These are phyloP conservation scores for Taxidea taxus DNA, from an alignment of 2,113 vertebrate genomes.

Conservation along the genomic window DNA sequence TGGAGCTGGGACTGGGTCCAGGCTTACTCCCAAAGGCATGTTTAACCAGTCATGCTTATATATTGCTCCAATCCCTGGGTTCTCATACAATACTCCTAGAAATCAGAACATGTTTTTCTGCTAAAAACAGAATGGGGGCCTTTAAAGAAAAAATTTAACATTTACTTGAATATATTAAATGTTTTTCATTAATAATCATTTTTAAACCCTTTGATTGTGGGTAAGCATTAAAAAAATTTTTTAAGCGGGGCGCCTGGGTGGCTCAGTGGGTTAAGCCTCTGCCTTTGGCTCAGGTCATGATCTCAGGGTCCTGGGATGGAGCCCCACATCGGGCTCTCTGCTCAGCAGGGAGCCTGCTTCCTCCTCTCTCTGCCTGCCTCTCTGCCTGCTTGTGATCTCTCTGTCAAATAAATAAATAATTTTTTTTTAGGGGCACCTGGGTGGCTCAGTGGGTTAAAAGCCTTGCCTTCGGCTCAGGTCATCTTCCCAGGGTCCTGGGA, in stretches of 20 bases:
- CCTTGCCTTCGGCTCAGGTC: background rate
- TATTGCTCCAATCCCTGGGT: background rate
- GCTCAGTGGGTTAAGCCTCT: background rate
- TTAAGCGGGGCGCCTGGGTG: too few relatives aligned
- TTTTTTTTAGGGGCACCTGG: background rate
- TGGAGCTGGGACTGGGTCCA: background rate
- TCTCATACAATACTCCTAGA: background rate
- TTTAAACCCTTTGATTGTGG: background rate
- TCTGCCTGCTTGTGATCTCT: too few relatives aligned
- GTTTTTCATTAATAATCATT: background rate
- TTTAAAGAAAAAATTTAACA: background rate
- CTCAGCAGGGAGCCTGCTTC: background rate
- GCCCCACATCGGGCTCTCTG: background rate
- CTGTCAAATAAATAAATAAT: background rate
- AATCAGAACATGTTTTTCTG: conserved; percentile 22
- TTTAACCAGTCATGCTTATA: background rate
- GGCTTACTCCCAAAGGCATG: background rate
- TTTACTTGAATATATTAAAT: background rate
- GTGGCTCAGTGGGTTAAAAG: background rate
- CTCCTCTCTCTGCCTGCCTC: background rate
- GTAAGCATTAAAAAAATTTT: background rate
- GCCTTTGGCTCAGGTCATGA: background rate
- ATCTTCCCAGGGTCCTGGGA: background rate
- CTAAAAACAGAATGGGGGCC: background rate
- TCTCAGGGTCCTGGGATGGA: background rate